Conservation (phyloP, 2,888 invertebrate genomes). For the Dryadula phaetusa region DNA sequence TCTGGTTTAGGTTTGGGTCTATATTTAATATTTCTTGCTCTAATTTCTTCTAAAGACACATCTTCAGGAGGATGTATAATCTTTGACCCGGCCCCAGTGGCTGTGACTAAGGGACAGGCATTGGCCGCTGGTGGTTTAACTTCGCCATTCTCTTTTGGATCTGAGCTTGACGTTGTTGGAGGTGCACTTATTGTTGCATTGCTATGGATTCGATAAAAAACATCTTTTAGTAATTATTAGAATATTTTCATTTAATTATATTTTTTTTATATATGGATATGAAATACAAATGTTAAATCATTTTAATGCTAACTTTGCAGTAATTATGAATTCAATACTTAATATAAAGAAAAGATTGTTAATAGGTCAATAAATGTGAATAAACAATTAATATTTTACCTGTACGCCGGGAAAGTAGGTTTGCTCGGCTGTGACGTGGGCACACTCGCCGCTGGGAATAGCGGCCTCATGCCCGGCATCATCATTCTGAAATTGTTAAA, state of each 20-base stretch:
- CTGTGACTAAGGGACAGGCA: slow-evolving; percentile 85
- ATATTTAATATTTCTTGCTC: slow-evolving; percentile 89
- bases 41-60: slow-evolving; percentile 93
- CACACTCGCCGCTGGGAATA: slow-evolving; percentile 92
- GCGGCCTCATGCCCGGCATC: slow-evolving; percentile 86
- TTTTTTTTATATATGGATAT: no score
- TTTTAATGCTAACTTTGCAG: no score
- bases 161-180: slow-evolving; percentile 81
- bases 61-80: slow-evolving; percentile 98
- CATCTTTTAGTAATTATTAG: no score
- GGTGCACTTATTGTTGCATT: slow-evolving; percentile 91
- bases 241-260: no score
- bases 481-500: slow-evolving; percentile 71
- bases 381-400: slow-evolving; percentile 66
- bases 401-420: slow-evolving; percentile 92
- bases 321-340: no score
- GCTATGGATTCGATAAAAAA: slow-evolving; percentile 60
- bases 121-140: slow-evolving; percentile 72
- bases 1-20: slow-evolving; percentile 71
- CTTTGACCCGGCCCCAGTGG: slow-evolving; percentile 93
- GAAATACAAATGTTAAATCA: no score
- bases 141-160: slow-evolving; percentile 74
- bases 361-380: background rate
- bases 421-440: slow-evolving; percentile 85
- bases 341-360: background rate